phyloP scores from a whole-genome alignment of 2,888 invertebrate species.

The Caprella mutica region DNA sequence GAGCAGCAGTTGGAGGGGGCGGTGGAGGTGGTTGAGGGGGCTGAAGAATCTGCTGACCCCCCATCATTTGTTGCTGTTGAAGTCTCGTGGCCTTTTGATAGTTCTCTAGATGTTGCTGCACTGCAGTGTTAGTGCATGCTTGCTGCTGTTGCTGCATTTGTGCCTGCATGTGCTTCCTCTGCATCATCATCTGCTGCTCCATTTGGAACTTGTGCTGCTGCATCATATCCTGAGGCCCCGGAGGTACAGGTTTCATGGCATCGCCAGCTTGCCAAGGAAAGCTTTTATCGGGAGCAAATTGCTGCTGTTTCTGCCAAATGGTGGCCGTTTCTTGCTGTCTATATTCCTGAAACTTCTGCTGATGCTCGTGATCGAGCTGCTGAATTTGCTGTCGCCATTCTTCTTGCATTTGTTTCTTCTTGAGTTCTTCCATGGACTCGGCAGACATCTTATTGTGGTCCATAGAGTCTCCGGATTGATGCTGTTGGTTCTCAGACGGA shows the following conservation, averaged over 20 bases:
- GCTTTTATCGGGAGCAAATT: not conserved
- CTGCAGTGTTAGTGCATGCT: constrained; percentile 1
- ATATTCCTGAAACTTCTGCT: constrained; percentile 7
- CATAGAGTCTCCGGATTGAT: constrained; percentile 1
- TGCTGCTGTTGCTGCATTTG: constrained; percentile 10
- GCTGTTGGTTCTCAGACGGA: not conserved
- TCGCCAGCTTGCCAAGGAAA: not conserved
- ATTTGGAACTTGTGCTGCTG: constrained; percentile 14
- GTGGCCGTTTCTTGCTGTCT: not conserved
- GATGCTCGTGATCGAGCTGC: not conserved
- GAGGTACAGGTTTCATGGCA: not conserved
- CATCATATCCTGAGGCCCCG: not conserved
- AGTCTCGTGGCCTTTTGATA: constrained; percentile 1
- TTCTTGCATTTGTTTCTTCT: not conserved
- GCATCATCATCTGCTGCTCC: constrained; percentile 5
- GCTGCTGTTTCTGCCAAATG: constrained; percentile 9
- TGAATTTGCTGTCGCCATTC: constrained; percentile 1
- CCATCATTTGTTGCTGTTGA: constrained; percentile 10
- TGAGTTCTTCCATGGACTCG: too few relatives aligned
- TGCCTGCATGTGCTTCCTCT: constrained; percentile 11
- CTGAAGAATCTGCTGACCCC: not conserved
- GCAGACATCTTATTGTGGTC: not conserved
- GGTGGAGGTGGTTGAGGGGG: not conserved
- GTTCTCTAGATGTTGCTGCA: constrained; percentile 3
- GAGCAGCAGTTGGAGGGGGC: not conserved